These are phyloP conservation scores for Rhyacophila brunnea DNA, from an alignment of 1,140 invertebrate genomes.

Conservation along the genomic window DNA sequence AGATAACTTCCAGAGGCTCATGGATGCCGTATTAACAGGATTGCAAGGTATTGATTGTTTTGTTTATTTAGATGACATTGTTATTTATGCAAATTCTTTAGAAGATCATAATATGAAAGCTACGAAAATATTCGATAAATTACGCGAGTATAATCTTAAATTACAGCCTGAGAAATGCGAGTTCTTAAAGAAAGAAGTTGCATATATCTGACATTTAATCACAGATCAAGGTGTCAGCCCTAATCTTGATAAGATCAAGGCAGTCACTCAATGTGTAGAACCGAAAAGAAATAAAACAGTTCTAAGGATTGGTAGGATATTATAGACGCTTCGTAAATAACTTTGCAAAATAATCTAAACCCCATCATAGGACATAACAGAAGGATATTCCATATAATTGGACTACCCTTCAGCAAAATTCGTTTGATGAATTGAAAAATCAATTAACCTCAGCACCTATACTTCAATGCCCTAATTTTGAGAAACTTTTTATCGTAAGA, in stretches of 20 bases:
- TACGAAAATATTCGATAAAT: neutral
- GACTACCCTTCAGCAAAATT: neutral
- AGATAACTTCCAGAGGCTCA: neutral
- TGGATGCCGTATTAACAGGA: neutral
- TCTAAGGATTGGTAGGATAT: slow-evolving; percentile 1
- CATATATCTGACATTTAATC: neutral
- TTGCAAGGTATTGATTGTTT: neutral
- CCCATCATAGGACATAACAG: neutral
- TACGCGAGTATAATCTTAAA: too few relatives aligned
- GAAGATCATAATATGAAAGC: neutral
- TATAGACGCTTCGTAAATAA: neutral
- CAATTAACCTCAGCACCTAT: neutral
- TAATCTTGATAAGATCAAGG: neutral
- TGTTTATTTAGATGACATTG: slow-evolving; percentile 10
- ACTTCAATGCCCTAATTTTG: neutral
- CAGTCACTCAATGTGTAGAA: neutral
- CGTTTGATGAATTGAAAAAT: neutral
- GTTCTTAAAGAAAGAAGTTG: neutral
- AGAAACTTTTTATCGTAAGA: neutral
- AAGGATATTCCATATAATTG: neutral
- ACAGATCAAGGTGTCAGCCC: neutral
- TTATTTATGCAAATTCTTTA: neutral
- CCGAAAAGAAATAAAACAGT: slow-evolving; percentile 1
- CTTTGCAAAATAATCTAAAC: too few relatives aligned
- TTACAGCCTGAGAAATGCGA: too few relatives aligned